Evolutionary conservation across 2,113 vertebrate species (phyloP).

Genomic region (Xyrauchen texanus): DNA sequence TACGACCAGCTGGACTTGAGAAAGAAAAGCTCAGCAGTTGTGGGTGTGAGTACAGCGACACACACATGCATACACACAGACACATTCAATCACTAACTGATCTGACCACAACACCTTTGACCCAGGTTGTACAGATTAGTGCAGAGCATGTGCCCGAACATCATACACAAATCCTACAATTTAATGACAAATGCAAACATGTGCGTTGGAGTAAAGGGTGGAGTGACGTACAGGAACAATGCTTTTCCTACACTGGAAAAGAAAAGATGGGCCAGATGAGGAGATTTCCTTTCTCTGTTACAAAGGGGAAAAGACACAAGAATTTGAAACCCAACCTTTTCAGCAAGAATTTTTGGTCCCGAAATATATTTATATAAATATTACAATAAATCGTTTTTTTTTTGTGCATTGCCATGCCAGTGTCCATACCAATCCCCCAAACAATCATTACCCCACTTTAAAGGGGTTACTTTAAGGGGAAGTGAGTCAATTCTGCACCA

Average conservation of each 20-base stretch:
- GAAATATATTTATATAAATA: no score
- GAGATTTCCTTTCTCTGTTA: slow-evolving; percentile 21
- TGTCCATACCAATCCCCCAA: no score
- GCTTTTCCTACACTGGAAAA: slow-evolving; percentile 27
- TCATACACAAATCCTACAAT: background rate
- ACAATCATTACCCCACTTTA: no score
- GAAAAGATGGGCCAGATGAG: background rate
- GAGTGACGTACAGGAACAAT: slow-evolving; percentile 12
- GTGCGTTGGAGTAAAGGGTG: background rate
- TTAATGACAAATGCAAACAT: background rate
- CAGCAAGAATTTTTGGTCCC: no score
- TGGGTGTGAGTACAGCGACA: no score
- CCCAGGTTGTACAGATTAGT: background rate
- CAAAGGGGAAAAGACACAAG: background rate
- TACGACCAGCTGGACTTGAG: background rate
- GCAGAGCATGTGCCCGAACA: background rate
- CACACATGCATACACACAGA: background rate
- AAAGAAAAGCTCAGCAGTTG: background rate
- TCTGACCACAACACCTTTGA: background rate
- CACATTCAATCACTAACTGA: background rate
- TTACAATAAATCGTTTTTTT: background rate
- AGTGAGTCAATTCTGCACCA: no score
- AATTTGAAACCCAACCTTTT: background rate
- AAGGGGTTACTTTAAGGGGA: no score
- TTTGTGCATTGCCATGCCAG: no score